phyloP scores from a whole-genome alignment of 2,113 vertebrate genomes.

The Elgaria multicarinata region DNA sequence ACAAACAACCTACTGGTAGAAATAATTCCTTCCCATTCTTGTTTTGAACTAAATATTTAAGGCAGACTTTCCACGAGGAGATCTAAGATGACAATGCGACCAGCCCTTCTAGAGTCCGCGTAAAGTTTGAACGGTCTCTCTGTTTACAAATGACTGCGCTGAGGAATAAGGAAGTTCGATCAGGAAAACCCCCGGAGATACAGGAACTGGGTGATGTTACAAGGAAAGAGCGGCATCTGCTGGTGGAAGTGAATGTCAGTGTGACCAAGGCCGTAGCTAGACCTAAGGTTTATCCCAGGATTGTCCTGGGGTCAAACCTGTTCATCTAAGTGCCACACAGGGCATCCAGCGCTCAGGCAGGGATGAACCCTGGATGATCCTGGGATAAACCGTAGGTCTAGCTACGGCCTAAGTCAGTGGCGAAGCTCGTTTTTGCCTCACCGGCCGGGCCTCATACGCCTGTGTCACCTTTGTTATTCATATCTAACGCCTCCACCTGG shows the following conservation, averaged over 20 bases:
- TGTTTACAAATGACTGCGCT: background rate
- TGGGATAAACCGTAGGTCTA: too few species aligned
- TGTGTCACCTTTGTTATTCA: too few species aligned
- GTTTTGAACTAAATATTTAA: background rate
- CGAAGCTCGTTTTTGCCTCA: too few species aligned
- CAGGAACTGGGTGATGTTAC: background rate
- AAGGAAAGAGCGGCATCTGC: background rate
- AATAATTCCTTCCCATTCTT: background rate
- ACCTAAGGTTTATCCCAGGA: too few species aligned
- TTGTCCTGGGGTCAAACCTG: too few species aligned
- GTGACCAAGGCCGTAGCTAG: too few species aligned
- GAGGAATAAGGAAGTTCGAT: background rate
- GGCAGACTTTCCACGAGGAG: background rate
- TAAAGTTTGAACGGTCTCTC: background rate
- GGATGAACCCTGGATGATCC: too few species aligned
- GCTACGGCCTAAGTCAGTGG: too few species aligned
- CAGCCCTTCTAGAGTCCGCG: background rate
- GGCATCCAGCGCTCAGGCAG: too few species aligned
- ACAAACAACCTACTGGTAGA: background rate
- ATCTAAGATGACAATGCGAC: background rate
- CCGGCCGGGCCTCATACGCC: background rate
- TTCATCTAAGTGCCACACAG: too few species aligned
- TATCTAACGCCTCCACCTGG: too few species aligned
- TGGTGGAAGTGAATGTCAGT: background rate
- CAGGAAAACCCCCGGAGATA: background rate